Evolutionary conservation across 2,113 vertebrate genomes (phyloP).

Genomic region (Jacana jacana): DNA sequence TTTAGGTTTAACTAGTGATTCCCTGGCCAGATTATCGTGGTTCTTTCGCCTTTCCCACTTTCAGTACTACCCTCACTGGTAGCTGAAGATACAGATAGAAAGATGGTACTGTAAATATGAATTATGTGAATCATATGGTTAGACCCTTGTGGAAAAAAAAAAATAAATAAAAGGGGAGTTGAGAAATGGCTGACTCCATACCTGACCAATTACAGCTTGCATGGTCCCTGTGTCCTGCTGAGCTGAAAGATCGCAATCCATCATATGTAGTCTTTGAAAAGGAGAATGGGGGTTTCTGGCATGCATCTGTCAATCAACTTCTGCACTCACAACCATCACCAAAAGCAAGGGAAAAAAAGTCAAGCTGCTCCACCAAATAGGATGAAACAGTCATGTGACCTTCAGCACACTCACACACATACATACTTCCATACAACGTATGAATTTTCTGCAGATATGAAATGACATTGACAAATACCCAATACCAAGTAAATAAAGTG

Average conservation of each 20-base stretch:
- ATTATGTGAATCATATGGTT: conserved; percentile 85
- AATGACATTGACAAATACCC: conserved; percentile 87
- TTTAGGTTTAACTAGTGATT: conserved; percentile 70
- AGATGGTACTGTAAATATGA: conserved; percentile 84
- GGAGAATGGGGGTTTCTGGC: conserved; percentile 83
- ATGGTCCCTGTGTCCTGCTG: conserved; percentile 85
- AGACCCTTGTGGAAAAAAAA: conserved; percentile 74
- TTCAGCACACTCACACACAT: conserved; percentile 76
- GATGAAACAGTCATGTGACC: conserved; percentile 85
- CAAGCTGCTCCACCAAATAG: conserved; percentile 85
- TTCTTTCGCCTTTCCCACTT: conserved; percentile 71
- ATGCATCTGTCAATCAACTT: conserved; percentile 88
- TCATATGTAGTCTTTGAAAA: conserved; percentile 87
- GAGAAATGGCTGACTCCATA: conserved; percentile 89
- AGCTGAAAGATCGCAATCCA: conserved; percentile 85
- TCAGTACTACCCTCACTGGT: conserved; percentile 67
- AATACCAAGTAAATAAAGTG: conserved; percentile 83
- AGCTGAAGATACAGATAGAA: conserved; percentile 79
- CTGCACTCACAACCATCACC: conserved; percentile 85
- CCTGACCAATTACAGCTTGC: conserved; percentile 89
- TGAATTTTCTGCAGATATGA: conserved; percentile 85
- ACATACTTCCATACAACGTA: conserved; percentile 77
- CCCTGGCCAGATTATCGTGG: conserved; percentile 70
- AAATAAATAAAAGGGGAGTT: conserved; percentile 77
- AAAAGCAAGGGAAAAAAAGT: conserved; percentile 82